Evolutionary conservation across 1,140 invertebrate genomes (phyloP), one percentile per base, ranked within the genome.

Genomic region (Sitobion miscanthi): DNA sequence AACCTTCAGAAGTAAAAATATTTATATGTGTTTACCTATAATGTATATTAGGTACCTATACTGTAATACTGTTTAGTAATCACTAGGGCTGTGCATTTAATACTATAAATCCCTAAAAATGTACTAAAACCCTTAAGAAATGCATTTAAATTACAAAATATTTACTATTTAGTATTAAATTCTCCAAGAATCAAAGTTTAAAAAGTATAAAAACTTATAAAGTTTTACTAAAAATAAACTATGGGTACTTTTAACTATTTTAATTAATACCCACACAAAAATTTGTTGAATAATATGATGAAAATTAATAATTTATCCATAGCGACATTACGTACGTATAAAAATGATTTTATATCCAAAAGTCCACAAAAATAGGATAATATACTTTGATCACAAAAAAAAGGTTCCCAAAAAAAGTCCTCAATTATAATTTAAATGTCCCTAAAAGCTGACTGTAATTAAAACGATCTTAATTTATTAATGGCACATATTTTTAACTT

Each of bases 1-100:
- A 97, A 95, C 96, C 96, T 30, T 86, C 95, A 86, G 8, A 94
- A 94, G 95, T 96, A 95, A 93, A 54, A 52, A 88, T 87, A 49
- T 87, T 87, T 45, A 14, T 54, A 23, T 89, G 17, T 35, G 20
- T 52, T 88, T 57, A 25, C 23, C 54, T n/a, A 17, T 69, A 14
- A 25, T 42, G 42, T 42, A 3, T 42, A 42, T 0, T 8, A 47
- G 6, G 45, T 47, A 47, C 45, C 0, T 9, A 47, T 47, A 47
- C 9, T 8, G 45, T 47, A 7, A 47, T 47, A 47, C 9, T 9
- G 7, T 47, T 54, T 54, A 35, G 30, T 20, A 35, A 89, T 21
- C 30, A 69, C 30, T n/a, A n/a, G 30, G 5, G 62, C 62, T 69
- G 11, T 69, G 62, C 17, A 77, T 77, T 77, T n/a, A 77, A 77